Percentiles rank a stretch among this genome's conserved stretches.
phyloP scores from a whole-genome alignment of 2,888 invertebrate genomes.

The Drosophila testacea region DNA sequence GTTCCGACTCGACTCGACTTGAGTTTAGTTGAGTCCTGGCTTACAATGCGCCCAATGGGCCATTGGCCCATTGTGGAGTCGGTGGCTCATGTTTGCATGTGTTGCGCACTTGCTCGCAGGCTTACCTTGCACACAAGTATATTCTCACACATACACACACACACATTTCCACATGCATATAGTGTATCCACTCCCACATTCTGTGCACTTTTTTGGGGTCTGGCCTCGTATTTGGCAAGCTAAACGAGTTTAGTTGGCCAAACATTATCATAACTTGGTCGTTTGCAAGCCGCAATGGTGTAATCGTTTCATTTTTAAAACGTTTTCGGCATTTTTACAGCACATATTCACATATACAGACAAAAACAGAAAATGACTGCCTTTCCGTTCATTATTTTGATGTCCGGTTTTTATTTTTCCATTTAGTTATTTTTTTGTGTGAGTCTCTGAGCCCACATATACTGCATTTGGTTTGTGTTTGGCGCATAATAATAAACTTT shows the following conservation, averaged over 20 bases:
- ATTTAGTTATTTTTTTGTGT: not conserved
- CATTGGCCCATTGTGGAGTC: constrained; percentile 38
- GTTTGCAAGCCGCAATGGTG: constrained; percentile 81
- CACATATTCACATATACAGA: constrained; percentile 25
- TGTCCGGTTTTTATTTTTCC: constrained; percentile 55
- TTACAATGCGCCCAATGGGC: constrained; percentile 68
- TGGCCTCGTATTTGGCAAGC: constrained; percentile 69
- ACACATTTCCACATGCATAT: not conserved
- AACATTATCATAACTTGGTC: constrained; percentile 82
- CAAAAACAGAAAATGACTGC: constrained; percentile 43
- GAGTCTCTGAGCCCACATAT: constrained; percentile 5
- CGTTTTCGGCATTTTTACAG: constrained; percentile 73
- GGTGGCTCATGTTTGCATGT: constrained; percentile 66
- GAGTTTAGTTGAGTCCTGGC: constrained; percentile 24
- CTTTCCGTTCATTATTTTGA: constrained; percentile 76
- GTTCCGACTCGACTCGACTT: not conserved
- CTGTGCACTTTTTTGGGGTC: constrained; percentile 36
- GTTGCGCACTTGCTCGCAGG: constrained; percentile 62
- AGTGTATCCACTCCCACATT: constrained; percentile 1
- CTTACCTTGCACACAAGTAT: constrained; percentile 56
- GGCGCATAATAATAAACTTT: constrained; percentile 78
- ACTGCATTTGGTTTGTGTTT: constrained; percentile 31
- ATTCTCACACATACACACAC: constrained; percentile 12
- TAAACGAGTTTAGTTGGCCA: constrained; percentile 81
- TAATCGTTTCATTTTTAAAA: constrained; percentile 80